Base-by-base conservation (phyloP, 2,113 vertebrate genomes). In the Pristiophorus japonicus region DNA sequence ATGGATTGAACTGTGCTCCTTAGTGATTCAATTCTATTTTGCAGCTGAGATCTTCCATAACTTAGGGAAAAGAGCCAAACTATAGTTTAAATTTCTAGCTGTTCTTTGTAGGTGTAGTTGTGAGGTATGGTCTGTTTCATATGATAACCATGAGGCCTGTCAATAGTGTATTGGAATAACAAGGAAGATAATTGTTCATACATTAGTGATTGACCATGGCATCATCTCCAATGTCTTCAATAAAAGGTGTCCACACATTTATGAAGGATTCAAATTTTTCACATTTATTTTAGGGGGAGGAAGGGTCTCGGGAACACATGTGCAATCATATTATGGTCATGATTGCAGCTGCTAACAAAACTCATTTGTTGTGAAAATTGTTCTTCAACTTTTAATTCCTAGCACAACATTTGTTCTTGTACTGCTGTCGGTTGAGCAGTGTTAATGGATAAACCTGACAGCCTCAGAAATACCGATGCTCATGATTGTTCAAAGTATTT, bases 21-120 rank as follows among this genome's bases (percentile, higher is more conserved):
- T 16, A 27, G 20, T 94, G 63, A 66, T 70, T 94, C 27, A 45
- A 51, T 70, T 94, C 65, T 70, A 94, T 47, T 47, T 94, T 66
- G 66, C 93, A 94, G 93, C 93, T 94, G 27, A 94, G 93, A 70
- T 70, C 93, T 94, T 42, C 93, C 12, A 70, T 70, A 94, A 70
- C 27, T 70, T 63, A 22, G 63, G 59, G 85, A 55, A 81, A 45
- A 45, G 27, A 59, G 8, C 87, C 27, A 55, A 91, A 63, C 88
- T 63, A n/a, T n/a, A n/a, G 88, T 91, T 55, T 59, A 59, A 11
- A 59, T 90, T 94, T 65, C 42, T 34, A 16, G 27, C 16, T 92
- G 62, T 22, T 63, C 62, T 65, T 93, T 66, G 62, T 93, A 8
- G 34, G 24, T 65, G 42, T n/a, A 8, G 34, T 42, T 65, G 42